Percentiles rank a stretch among this genome's conserved stretches.
phyloP scores from a whole-genome alignment of 1,140 invertebrate genomes.

The Lepidostoma basale region DNA sequence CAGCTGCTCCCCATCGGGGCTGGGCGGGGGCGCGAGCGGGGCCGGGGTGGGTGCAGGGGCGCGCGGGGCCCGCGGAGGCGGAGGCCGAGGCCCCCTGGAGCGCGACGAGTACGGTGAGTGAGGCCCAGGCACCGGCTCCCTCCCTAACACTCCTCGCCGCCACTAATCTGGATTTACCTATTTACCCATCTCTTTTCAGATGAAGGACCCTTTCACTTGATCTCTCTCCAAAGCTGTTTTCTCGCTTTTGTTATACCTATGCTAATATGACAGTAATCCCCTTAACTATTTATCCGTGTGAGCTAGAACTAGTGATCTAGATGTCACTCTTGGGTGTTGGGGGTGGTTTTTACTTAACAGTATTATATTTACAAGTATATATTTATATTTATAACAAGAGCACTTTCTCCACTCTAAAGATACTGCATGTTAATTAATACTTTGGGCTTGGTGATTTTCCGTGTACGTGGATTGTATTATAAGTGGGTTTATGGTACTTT shows the following conservation, averaged over 20 bases:
- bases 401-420: no score
- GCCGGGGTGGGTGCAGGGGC: slow-evolving; percentile 67
- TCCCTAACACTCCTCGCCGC: background rate
- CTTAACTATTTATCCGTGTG: slow-evolving; percentile 11
- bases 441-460: no score
- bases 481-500: no score
- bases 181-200: slow-evolving; percentile 29
- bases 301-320: slow-evolving; percentile 5
- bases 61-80: slow-evolving; percentile 70
- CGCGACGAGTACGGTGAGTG: slow-evolving; percentile 87
- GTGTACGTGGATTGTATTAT: no score
- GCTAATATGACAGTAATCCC: slow-evolving; percentile 28
- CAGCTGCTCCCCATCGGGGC: slow-evolving; percentile 67
- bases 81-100: slow-evolving; percentile 76
- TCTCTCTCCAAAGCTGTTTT: slow-evolving; percentile 29
- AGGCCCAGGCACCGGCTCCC: background rate
- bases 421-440: no score
- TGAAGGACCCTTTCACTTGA: slow-evolving; percentile 30
- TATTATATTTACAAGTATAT: no score
- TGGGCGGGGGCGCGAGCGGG: slow-evolving; percentile 71
- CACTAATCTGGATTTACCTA: slow-evolving; percentile 7
- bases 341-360: no score
- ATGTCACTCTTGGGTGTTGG: no score
- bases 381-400: no score
- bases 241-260: slow-evolving; percentile 26